Base-by-base conservation (phyloP, 2,888 invertebrate species). In the Amorpha juglandis region DNA sequence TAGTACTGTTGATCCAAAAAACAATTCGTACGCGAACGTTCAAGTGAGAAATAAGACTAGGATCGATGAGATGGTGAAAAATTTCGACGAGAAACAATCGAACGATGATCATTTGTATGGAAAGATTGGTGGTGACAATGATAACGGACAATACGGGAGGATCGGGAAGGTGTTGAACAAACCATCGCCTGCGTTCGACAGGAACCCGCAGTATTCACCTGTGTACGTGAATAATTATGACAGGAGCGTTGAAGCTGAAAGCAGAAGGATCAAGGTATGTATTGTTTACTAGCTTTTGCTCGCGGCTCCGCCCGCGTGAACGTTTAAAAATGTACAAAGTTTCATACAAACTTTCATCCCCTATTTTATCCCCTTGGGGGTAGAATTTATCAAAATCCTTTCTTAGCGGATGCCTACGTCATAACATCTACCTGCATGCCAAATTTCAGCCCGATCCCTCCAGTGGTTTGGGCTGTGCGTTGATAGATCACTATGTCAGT, bases 1-100 rank as follows among this genome's bases (percentile, higher is more conserved):
- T 65, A 93, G 92, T 52, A 71, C 82, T 0, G 62, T 89, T 0
- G 93, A 93, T 0, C 78, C 87, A 0, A 92, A 87, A 67, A 90
- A 86, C 58, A 86, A 88, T 64, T 87, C 91, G 0, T 93, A 93
- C 72, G 83, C 87, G 0, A 93, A 93, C 66, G 93, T 93, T 0
- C 84, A 89, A 0, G 83, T 93, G 27, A 78, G 89, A 70, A 89
- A 90, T 63, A 91, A 90, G 68, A 90, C 86, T 0, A 93, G 91
- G 83, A 91, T 94, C 7, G 92, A 93, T 1, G 92, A 93, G 47
- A 90, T 93, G 0, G 91, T 92, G 0, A 84, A 91, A 71, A 95
- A 92, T 72, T 94, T 88, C 73, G 94, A 88, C 73, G 95, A 90
- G 58, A 76, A 93, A 70, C 93, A 92, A 76, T 79, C 92, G 0